Conservation (phyloP, 2,888 invertebrate species). For the Mythimna albipuncta region DNA sequence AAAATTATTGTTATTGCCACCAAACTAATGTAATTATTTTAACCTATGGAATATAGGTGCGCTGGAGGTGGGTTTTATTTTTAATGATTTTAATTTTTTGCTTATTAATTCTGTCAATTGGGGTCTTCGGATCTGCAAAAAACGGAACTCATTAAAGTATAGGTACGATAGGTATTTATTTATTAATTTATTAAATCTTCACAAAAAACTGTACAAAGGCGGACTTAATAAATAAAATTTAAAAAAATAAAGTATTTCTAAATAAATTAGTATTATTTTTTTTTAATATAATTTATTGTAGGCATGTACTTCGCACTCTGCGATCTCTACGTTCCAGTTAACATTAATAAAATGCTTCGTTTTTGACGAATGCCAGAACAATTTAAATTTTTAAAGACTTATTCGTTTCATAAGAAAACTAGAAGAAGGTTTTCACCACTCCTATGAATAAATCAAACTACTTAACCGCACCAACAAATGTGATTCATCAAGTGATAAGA, state of each 20-base stretch:
- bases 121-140: not conserved
- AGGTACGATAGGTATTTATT: too few relatives aligned
- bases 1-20: slow-evolving; percentile 89
- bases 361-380: too few relatives aligned
- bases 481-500: not conserved
- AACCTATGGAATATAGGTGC: slow-evolving; percentile 70
- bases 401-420: not conserved
- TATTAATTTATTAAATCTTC: too few relatives aligned
- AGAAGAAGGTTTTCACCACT: not conserved
- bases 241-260: not conserved
- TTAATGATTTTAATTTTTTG: slow-evolving; percentile 23
- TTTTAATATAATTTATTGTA: too few relatives aligned
- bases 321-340: not conserved
- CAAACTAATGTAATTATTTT: slow-evolving; percentile 89
- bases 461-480: not conserved
- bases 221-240: too few relatives aligned
- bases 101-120: not conserved
- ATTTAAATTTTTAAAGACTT: too few relatives aligned
- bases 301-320: too few relatives aligned
- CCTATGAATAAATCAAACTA: not conserved
- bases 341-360: too few relatives aligned
- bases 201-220: too few relatives aligned
- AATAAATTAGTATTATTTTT: not conserved
- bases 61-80: slow-evolving; percentile 64
- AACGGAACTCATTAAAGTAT: not conserved